Evolutionary conservation across 2,113 vertebrate genomes (phyloP), one percentile per base, ranked within the genome.

Genomic region (Caranx melampygus): DNA sequence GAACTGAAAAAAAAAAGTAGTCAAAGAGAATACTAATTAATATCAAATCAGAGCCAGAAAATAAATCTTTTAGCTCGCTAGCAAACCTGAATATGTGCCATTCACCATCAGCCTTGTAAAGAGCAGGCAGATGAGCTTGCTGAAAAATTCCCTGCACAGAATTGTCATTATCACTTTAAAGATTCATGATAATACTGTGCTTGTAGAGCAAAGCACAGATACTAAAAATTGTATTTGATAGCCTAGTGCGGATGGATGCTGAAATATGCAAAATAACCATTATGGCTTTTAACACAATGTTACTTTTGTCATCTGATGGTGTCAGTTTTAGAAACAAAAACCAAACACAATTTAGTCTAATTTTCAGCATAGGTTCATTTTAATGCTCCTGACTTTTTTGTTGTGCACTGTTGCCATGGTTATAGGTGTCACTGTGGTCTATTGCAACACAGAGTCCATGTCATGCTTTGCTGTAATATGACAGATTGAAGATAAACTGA

Each of bases 1-100:
- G 34, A 89, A 85, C 75, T 70, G 61, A 81, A 82, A 82, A 87
- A 88, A 72, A 49, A 82, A 86, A 84, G 21, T 71, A 69, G 88
- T 90, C 88, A 92, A 91, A 90, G 84, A 64, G 81, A 88, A 89
- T 90, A 75, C 76, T 91, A 93, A 92, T 91, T 92, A 90, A 82
- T 87, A 86, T 73, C 37, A 70, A 75, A 75, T 44, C 72, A 76
- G 64, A 75, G 76, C 75, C 84, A 86, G 79, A 83, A 80, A 75
- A 78, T 78, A 79, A 55, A 81, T 87, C 60, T 82, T 85, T 89
- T 49, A 88, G 86, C 87, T 86, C 59, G 70, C 85, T 84, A 61
- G 81, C 42, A 63, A 83, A 75, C 47, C 60, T 63, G 52, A 87
- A 85, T 66, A 57, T 70, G 63, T 77, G 52, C 42, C 68, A 75